Conservation (phyloP, 2,797 vertebrate genomes). For the Pteronotus mesoamericanus region DNA sequence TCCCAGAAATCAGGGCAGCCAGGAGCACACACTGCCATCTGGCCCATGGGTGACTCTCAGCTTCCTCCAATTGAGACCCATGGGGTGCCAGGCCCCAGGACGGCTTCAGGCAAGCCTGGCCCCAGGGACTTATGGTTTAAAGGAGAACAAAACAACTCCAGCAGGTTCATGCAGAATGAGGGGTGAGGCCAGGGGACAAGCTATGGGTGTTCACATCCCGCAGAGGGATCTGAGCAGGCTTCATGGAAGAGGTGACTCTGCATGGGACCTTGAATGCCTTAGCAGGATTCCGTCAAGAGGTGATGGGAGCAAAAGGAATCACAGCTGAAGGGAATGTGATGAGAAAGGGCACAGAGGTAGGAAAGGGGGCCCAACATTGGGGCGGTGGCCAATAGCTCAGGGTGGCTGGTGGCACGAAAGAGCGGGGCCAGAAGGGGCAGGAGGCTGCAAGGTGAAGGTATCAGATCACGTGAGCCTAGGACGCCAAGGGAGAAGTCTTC, state of each 20-base stretch:
- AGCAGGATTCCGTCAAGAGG: neutral
- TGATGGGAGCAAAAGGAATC: neutral
- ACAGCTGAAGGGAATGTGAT: neutral
- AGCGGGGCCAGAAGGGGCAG: neutral
- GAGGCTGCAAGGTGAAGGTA: neutral
- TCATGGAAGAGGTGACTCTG: neutral
- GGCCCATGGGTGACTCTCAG: accelerated
- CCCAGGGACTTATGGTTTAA: neutral
- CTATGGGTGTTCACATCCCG: neutral
- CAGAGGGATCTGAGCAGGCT: neutral
- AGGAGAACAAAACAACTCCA: neutral
- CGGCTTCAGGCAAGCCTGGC: neutral
- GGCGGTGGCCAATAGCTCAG: neutral
- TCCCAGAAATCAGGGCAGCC: neutral
- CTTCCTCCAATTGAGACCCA: neutral
- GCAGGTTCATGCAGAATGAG: neutral
- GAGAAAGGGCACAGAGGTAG: neutral
- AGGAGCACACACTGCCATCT: neutral
- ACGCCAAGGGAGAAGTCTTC: neutral
- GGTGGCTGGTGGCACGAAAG: neutral
- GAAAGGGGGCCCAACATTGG: too few species aligned
- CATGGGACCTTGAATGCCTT: accelerated
- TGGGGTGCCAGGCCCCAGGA: neutral
- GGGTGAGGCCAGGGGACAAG: neutral
- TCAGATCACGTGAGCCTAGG: accelerated